Evolutionary conservation across 2,797 vertebrate genomes (phyloP).

Genomic region (Anniella stebbinsi): DNA sequence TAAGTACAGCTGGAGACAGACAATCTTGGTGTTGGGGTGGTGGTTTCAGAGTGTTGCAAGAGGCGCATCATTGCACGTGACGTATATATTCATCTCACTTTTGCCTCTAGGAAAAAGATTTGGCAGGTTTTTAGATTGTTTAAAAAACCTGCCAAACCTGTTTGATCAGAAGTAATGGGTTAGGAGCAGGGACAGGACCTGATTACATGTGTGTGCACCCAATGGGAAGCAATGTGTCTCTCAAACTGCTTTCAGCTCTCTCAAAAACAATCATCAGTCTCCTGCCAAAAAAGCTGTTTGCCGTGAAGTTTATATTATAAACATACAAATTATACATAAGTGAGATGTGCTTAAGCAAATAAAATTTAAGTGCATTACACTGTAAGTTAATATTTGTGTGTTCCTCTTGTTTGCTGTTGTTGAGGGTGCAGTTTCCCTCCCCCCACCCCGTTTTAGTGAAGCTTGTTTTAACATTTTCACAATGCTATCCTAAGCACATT

Average conservation of each 20-base stretch:
- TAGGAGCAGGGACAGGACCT: neutral
- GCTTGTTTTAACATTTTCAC: neutral
- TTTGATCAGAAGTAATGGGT: neutral
- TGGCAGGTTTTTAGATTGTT: neutral
- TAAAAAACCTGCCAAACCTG: conserved; percentile 14
- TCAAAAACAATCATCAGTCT: neutral
- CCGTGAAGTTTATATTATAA: conserved; percentile 22
- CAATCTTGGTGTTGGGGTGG: neutral
- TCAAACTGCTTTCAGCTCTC: neutral
- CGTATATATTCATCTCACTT: neutral
- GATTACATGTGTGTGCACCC: neutral
- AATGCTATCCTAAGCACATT: no score
- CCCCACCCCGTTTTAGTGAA: neutral
- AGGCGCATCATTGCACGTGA: neutral
- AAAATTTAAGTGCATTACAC: conserved; percentile 6
- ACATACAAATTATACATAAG: conserved; percentile 22
- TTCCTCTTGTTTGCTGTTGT: conserved; percentile 11
- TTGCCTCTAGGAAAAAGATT: neutral
- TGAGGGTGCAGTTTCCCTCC: neutral
- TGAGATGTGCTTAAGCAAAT: conserved; percentile 14
- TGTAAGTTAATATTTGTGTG: neutral
- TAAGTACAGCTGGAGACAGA: neutral
- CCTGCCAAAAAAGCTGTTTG: neutral
- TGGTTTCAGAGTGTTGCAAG: neutral
- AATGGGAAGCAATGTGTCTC: neutral